A percentile compares a stretch with the other conserved stretches of the same genome.
These are phyloP conservation scores for Novumbra hubbsi DNA, from an alignment of 2,797 vertebrate species.

Conservation along the genomic window DNA sequence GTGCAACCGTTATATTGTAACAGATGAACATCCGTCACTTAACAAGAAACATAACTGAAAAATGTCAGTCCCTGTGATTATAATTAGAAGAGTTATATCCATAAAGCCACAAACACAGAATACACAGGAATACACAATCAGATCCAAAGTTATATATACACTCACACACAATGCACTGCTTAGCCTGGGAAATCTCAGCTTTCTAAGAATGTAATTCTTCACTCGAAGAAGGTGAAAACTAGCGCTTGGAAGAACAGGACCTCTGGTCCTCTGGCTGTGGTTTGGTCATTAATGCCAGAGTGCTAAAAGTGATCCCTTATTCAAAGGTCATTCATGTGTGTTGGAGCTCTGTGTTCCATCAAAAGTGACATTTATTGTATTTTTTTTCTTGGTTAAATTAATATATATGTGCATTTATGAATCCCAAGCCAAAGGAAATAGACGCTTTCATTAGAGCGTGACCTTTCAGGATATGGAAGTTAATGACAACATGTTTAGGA, in stretches of 20 bases:
- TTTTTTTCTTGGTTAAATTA: slow-evolving; percentile 57
- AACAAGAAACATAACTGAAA: not conserved
- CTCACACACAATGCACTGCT: slow-evolving; percentile 1
- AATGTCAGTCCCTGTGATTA: not conserved
- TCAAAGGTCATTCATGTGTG: slow-evolving; percentile 59
- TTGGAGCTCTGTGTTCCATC: slow-evolving; percentile 69
- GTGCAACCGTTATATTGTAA: not conserved
- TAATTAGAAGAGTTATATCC: slow-evolving; percentile 7
- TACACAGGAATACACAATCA: not conserved
- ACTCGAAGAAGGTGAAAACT: slow-evolving; percentile 33
- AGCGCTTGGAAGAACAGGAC: slow-evolving; percentile 34
- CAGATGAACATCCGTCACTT: not conserved
- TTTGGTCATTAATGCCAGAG: slow-evolving; percentile 53
- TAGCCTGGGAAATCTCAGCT: slow-evolving; percentile 46
- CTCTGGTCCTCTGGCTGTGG: slow-evolving; percentile 42
- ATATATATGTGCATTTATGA: slow-evolving; percentile 64
- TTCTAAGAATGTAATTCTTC: slow-evolving; percentile 21
- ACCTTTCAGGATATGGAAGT: slow-evolving; percentile 59
- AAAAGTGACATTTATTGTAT: slow-evolving; percentile 66
- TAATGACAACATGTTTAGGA: slow-evolving; percentile 64
- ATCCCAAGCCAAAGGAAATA: slow-evolving; percentile 55
- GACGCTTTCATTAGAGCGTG: slow-evolving; percentile 58
- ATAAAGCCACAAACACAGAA: slow-evolving; percentile 9
- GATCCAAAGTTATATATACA: slow-evolving; percentile 5
- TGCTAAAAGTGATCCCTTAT: slow-evolving; percentile 48